A percentile compares a stretch with the other conserved stretches of the same genome.
phyloP scores from a whole-genome alignment of 2,888 invertebrate species.

The Laspeyria flexula region DNA sequence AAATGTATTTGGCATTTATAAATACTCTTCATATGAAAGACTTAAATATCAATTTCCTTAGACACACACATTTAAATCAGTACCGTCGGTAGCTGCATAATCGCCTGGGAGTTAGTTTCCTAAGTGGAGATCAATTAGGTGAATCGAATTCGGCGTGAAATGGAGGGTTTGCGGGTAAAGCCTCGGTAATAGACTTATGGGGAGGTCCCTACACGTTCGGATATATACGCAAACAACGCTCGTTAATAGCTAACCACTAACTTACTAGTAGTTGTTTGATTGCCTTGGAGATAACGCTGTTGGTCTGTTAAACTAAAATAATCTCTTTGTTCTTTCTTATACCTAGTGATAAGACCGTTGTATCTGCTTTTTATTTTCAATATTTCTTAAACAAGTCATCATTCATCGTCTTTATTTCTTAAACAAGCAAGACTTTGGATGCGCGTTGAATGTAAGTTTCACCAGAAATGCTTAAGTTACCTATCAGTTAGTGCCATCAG shows the following conservation, averaged over 20 bases:
- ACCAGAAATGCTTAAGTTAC: no score
- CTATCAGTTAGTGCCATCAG: no score
- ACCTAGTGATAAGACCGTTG: no score
- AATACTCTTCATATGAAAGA: not conserved
- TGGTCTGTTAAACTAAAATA: not conserved
- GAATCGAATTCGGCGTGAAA: slow-evolving; percentile 66
- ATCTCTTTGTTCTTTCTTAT: not conserved
- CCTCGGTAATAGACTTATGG: slow-evolving; percentile 46
- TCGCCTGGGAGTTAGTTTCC: slow-evolving; percentile 62
- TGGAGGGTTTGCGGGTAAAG: slow-evolving; percentile 50
- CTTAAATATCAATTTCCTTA: not conserved
- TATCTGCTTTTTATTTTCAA: no score
- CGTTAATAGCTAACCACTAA: slow-evolving; percentile 37
- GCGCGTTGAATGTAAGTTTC: no score
- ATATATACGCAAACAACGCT: slow-evolving; percentile 35
- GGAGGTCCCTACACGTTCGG: slow-evolving; percentile 38
- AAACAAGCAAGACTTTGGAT: no score
- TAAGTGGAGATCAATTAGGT: slow-evolving; percentile 72
- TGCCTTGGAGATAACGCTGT: not conserved
- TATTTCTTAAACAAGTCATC: no score
- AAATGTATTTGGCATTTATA: not conserved
- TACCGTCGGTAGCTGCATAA: slow-evolving; percentile 41
- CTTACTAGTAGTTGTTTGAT: slow-evolving; percentile 6
- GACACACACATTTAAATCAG: slow-evolving; percentile 43
- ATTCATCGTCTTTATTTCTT: no score